Evolutionary conservation across 2,113 vertebrate species (phyloP).

Genomic region (Sisor rabdophorus): DNA sequence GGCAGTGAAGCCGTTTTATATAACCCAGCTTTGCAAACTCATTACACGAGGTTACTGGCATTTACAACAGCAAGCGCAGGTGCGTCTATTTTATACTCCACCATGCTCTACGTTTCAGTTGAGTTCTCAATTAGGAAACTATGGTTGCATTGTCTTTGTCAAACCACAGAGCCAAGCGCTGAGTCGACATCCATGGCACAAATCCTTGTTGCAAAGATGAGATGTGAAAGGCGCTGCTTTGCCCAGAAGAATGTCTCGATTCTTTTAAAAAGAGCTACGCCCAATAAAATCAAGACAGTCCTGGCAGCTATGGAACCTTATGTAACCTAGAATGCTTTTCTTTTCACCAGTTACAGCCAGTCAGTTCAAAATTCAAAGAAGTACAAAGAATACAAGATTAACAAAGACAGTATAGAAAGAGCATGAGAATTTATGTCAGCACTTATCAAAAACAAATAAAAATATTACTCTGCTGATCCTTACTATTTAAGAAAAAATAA

Average conservation of each 20-base stretch:
- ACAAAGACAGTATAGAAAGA: constrained; percentile 11
- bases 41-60: constrained; percentile 44
- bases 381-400: background rate
- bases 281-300: constrained; percentile 34
- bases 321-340: constrained; percentile 34
- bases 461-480: constrained; percentile 9
- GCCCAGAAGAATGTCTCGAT: constrained; percentile 33
- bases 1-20: constrained; percentile 8
- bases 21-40: constrained; percentile 26
- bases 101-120: constrained; percentile 30
- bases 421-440: constrained; percentile 13
- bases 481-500: constrained; percentile 13
- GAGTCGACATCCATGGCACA: constrained; percentile 22
- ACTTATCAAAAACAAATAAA: constrained; percentile 15
- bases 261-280: constrained; percentile 31
- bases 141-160: constrained; percentile 37
- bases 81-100: constrained; percentile 30
- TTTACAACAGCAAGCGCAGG: constrained; percentile 41
- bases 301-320: constrained; percentile 25
- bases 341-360: constrained; percentile 28
- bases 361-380: constrained; percentile 13
- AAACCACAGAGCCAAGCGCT: constrained; percentile 32
- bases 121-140: constrained; percentile 38
- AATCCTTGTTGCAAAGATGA: constrained; percentile 36
- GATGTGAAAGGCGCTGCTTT: constrained; percentile 36